These are phyloP conservation scores for Prunella himalayana DNA, from an alignment of 2,113 vertebrate genomes.

Conservation along the genomic window DNA sequence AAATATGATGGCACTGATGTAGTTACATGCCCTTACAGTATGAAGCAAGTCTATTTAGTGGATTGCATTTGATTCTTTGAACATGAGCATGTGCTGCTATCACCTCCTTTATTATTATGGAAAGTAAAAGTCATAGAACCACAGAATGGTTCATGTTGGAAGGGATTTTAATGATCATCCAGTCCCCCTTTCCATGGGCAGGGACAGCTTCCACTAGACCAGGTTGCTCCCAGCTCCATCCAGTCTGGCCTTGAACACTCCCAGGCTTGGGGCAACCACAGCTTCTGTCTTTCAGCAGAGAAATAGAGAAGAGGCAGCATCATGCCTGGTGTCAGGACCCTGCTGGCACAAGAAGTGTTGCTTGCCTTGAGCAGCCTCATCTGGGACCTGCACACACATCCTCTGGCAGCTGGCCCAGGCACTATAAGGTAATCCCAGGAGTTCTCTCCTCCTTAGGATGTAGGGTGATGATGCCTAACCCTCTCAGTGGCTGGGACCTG, in stretches of 20 bases:
- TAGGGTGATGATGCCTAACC: rapidly evolving
- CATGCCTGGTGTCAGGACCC: background rate
- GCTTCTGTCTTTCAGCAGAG: background rate
- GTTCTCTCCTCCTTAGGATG: rapidly evolving
- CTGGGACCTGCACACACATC: background rate
- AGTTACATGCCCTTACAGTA: background rate
- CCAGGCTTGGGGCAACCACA: background rate
- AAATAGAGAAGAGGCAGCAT: background rate
- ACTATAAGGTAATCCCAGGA: background rate
- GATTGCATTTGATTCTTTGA: background rate
- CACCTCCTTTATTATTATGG: background rate
- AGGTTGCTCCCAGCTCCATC: background rate
- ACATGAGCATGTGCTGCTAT: background rate
- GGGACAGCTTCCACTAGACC: background rate
- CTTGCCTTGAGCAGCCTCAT: background rate
- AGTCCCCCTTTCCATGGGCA: background rate
- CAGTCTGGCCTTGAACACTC: background rate
- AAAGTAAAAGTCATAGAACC: background rate
- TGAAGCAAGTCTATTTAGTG: background rate
- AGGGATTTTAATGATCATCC: background rate
- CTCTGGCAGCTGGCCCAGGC: background rate
- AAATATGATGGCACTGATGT: background rate
- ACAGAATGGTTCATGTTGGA: background rate
- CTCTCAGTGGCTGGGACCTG: rapidly evolving
- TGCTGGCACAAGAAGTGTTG: background rate